Evolutionary conservation across 1,140 invertebrate genomes (phyloP).

Genomic region (Pinna nobilis): DNA sequence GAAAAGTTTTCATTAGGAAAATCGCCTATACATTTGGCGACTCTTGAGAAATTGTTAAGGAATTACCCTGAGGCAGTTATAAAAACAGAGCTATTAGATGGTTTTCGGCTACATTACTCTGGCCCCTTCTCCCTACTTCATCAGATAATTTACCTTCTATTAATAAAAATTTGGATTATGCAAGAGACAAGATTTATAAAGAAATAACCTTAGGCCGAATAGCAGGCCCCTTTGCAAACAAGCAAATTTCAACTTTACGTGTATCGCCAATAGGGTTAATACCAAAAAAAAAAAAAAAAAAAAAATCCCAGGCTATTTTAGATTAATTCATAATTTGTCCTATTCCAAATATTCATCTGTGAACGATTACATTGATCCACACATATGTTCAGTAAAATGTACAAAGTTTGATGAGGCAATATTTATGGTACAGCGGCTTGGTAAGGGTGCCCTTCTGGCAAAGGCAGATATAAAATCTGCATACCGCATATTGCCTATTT

Average conservation of each 20-base stretch:
- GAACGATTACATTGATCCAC: not conserved
- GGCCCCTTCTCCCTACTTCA: not conserved
- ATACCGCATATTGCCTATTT: slow-evolving; percentile 2
- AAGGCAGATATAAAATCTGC: no score
- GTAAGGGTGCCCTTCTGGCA: no score
- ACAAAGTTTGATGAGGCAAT: not conserved
- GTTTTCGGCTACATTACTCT: slow-evolving; percentile 10
- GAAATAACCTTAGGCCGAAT: not conserved
- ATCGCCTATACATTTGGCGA: not conserved
- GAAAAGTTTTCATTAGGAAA: not conserved
- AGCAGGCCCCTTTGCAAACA: slow-evolving; percentile 3
- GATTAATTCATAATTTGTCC: no score
- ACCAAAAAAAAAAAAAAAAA: no score
- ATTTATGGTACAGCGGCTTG: no score
- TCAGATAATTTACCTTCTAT: slow-evolving; percentile 22
- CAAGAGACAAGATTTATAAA: not conserved
- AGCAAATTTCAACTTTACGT: no score
- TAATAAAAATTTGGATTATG: slow-evolving; percentile 2
- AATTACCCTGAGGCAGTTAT: not conserved
- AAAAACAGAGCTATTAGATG: slow-evolving; percentile 1
- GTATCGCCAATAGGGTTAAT: no score
- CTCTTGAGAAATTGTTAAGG: not conserved
- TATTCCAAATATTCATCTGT: no score
- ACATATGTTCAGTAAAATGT: not conserved
- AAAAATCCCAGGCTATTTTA: no score